Base-by-base conservation (phyloP, 1,140 invertebrate genomes). In the Magallana ariakensis region DNA sequence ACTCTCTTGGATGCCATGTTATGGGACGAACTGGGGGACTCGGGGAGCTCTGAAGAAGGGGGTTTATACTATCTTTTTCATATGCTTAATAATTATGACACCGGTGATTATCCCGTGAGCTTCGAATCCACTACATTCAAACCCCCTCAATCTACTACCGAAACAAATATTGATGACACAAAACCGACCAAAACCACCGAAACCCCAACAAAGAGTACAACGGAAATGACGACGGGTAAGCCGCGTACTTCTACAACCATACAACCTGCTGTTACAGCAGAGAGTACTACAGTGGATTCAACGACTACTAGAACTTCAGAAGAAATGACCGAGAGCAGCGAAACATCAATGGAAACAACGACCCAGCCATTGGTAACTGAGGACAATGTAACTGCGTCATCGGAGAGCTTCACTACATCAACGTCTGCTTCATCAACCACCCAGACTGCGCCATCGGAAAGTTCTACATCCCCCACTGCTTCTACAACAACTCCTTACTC, bases 41-140 rank as follows among this genome's bases (percentile, higher is more conserved):
- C 66, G 66, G 22, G 19, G 11, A 75, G 66, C 26, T 75, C 66
- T 75, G 66, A 75, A 33, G 66, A 75, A 13, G 66, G 66, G 4
- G 66, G 66, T 11, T 13, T 75, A 9, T 26, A 10, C 66, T 26
- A 26, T 22, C 33, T 75, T 3, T 13, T 26, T 75, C 66, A 26
- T 26, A 26, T 75, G n/a, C 10, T 66, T 11, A 5, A 75, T 75
- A 13, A 75, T 75, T 22, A 33, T 10, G 66, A 60, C 5, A n/a
- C 15, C 6, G 58, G n/a, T 60, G 5, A 75, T 26, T 11, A 19
- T 26, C 5, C 66, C 22, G 4, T 10, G 7, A 4, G 26, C 15
- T 26, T 26, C 0, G 66, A 75, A 33, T 33, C 66, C 10, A 75
- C 66, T 13, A 75, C 66, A 33, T 26, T 4, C 9, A 13, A 19